Conservation (phyloP, 2,797 vertebrate genomes). For the Gephyroberyx darwinii region DNA sequence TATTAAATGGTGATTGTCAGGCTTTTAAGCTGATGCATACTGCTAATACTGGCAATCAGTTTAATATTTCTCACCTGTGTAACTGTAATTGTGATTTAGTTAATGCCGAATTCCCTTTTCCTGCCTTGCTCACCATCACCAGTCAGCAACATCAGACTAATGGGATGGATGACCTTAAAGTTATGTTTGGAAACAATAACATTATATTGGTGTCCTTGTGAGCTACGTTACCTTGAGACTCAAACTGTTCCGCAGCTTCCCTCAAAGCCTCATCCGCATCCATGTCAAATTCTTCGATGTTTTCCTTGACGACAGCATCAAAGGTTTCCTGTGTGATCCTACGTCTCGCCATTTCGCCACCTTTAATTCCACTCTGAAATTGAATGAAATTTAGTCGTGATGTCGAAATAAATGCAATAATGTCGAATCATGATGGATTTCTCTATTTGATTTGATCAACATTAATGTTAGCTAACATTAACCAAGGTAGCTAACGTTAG, state of each 20-base stretch:
- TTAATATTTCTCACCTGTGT: too few relatives aligned
- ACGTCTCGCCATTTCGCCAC: conserved; percentile 83
- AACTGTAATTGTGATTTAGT: too few relatives aligned
- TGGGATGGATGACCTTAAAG: background rate
- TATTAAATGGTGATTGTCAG: too few relatives aligned
- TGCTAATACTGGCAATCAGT: too few relatives aligned
- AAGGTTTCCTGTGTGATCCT: conserved; percentile 95
- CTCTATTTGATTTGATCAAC: too few relatives aligned
- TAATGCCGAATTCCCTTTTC: too few relatives aligned
- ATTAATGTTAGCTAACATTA: background rate
- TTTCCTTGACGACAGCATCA: conserved; percentile 90
- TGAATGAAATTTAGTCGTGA: background rate
- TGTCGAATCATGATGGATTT: background rate
- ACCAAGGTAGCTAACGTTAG: background rate
- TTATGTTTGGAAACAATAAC: background rate
- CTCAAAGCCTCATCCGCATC: conserved; percentile 87
- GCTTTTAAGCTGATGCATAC: too few relatives aligned
- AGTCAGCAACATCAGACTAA: background rate
- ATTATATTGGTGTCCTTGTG: background rate
- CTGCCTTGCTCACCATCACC: background rate
- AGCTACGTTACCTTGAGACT: conserved; percentile 88
- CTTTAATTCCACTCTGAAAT: conserved; percentile 10
- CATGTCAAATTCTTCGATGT: conserved; percentile 93
- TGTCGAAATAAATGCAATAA: background rate
- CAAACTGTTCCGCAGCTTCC: conserved; percentile 93